Evolutionary conservation across 2,888 invertebrate genomes (phyloP), one percentile per base, ranked within the genome.

Genomic region (Netelia melanura): DNA sequence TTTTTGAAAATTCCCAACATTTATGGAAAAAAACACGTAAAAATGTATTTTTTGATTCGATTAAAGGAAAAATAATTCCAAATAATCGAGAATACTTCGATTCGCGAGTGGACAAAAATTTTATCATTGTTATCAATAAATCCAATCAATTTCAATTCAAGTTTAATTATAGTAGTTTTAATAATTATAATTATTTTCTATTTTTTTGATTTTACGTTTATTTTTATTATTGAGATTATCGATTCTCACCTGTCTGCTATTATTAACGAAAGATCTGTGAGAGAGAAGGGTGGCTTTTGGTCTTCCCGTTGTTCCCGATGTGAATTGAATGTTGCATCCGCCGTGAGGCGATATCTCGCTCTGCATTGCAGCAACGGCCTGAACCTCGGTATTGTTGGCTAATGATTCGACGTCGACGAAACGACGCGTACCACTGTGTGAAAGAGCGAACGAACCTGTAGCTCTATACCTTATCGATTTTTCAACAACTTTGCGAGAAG

Each of bases 251-350:
- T 95, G 95, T 89, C 95, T 95, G 6, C 96, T 95, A 92, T 98
- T 98, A 93, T 98, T 98, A 2, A 97, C 94, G 21, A 97, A 94
- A 84, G 95, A 95, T 90, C 96, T 96, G 91, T 98, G 98, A 1
- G 96, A 95, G 0, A 97, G 89, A 0, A 96, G 91, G 0, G 96
- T 95, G 1, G 97, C 98, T 93, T 98, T 98, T 0, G 98, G 97
- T 56, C 94, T 92, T n/a, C 97, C 96, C 0, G 98, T 97, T 0
- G 97, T 97, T 21, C 97, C 97, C 0, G 98, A 98, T 0, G 98
- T 98, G 91, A 98, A 98, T 91, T 97, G 96, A 87, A 98, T 96
- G 91, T 97, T 97, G 88, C 96, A 96, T 0, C 96, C 95, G 62
- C 95, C 95, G 91, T 97, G 96, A 52, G 97, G 96, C 70, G 95